These are phyloP conservation scores for Periophthalmodon schlosseri DNA, from an alignment of 2,113 vertebrate genomes.

Conservation along the genomic window DNA sequence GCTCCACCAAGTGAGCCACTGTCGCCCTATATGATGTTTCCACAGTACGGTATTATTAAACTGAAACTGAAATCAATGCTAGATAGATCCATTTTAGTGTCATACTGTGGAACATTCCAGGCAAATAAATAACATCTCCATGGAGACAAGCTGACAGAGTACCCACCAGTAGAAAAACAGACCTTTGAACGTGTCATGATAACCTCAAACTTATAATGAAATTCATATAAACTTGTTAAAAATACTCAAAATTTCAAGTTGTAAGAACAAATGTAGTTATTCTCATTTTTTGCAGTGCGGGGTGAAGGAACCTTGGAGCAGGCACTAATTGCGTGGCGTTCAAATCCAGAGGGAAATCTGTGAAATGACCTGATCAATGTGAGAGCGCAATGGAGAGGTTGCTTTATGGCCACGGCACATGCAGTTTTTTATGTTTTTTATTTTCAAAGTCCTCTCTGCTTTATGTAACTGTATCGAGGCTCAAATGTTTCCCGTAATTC, in stretches of 20 bases:
- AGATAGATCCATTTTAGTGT: no score
- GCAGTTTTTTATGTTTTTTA: slow-evolving; percentile 31
- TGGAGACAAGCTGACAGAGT: no score
- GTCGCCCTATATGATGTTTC: no score
- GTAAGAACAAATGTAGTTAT: neutral
- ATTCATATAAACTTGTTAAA: neutral
- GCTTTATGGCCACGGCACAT: slow-evolving; percentile 60
- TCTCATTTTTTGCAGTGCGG: slow-evolving; percentile 60
- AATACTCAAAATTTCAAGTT: neutral
- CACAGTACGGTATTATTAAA: no score
- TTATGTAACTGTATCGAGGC: slow-evolving; percentile 19
- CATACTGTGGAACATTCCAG: no score
- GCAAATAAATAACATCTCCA: no score
- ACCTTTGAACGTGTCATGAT: no score
- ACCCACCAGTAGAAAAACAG: no score
- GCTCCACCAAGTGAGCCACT: no score
- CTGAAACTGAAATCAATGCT: no score
- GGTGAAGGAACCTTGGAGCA: slow-evolving; percentile 52
- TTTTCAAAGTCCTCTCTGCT: slow-evolving; percentile 34
- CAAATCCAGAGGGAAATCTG: slow-evolving; percentile 73
- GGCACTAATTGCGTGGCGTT: slow-evolving; percentile 67
- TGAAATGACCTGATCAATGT: slow-evolving; percentile 74
- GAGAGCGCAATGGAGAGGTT: slow-evolving; percentile 64
- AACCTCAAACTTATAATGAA: neutral
- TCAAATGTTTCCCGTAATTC: slow-evolving; percentile 30